Percentiles rank a stretch among this genome's conserved stretches.
Conservation (phyloP, 2,797 vertebrate species). For the Potorous gilbertii region DNA sequence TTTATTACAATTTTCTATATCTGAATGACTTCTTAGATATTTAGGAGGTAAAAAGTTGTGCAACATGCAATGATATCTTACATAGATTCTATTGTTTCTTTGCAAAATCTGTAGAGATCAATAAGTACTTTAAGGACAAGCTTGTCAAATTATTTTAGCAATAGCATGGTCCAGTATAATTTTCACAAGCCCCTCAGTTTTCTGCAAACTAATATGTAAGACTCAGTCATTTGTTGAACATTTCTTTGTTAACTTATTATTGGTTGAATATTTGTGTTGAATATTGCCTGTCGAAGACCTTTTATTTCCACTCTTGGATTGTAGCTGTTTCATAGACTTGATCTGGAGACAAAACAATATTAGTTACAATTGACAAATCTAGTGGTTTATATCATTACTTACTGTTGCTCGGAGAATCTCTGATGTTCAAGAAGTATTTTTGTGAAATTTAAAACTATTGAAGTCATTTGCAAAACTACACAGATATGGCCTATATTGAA, state of each 20-base stretch:
- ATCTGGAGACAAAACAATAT: neutral
- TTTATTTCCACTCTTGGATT: neutral
- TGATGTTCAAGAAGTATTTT: neutral
- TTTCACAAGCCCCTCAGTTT: neutral
- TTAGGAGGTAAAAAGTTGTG: too few species aligned
- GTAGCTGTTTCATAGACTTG: neutral
- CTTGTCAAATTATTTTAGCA: too few species aligned
- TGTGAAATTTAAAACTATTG: too few species aligned
- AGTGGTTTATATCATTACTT: neutral
- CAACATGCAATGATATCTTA: too few species aligned
- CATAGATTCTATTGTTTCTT: too few species aligned
- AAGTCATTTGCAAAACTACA: too few species aligned
- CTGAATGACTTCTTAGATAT: too few species aligned
- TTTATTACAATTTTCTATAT: too few species aligned
- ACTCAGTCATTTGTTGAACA: neutral
- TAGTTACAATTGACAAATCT: neutral
- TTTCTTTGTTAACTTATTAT: neutral
- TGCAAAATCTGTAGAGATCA: too few species aligned
- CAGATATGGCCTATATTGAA: too few species aligned
- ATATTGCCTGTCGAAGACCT: neutral
- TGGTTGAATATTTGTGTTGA: neutral
- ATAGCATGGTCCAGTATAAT: too few species aligned
- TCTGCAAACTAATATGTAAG: neutral
- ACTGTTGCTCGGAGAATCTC: neutral
- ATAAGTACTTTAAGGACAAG: too few species aligned